These are phyloP conservation scores for Rhabdophis nuchalis DNA, from an alignment of 2,797 vertebrate species.

Conservation along the genomic window DNA sequence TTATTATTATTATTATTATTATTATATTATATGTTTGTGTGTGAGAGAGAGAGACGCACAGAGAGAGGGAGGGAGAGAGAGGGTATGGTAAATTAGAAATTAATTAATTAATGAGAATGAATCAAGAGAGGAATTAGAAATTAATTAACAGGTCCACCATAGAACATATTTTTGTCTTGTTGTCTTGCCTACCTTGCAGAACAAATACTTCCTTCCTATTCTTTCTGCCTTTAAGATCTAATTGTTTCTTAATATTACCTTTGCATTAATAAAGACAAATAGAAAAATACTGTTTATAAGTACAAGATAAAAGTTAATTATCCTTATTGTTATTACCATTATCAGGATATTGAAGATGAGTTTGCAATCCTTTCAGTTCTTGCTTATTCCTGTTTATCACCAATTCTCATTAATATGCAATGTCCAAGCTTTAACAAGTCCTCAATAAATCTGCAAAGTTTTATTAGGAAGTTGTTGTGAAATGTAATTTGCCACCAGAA, in stretches of 20 bases:
- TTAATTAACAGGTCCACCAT: background rate
- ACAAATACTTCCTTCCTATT: background rate
- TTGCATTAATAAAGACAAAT: background rate
- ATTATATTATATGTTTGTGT: no score
- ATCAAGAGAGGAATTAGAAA: background rate
- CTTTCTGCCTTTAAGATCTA: background rate
- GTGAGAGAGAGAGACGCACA: no score
- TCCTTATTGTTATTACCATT: background rate
- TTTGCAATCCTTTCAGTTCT: background rate
- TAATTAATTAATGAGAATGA: no score
- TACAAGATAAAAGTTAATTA: background rate
- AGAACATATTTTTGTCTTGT: background rate
- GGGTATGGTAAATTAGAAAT: no score
- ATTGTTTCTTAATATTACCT: background rate
- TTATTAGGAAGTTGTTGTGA: background rate
- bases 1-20: no score
- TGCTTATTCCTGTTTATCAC: background rate
- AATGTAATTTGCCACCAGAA: background rate
- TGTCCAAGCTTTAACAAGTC: background rate
- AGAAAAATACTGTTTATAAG: background rate
- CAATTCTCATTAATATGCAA: background rate
- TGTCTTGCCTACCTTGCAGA: background rate
- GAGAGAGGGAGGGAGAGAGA: no score
- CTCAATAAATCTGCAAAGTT: background rate
- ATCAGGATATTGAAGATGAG: background rate